A percentile compares a stretch with the other conserved stretches of the same genome.
These are phyloP conservation scores for Orchesellides sinensis DNA, from an alignment of 2,888 invertebrate species.

Conservation along the genomic window DNA sequence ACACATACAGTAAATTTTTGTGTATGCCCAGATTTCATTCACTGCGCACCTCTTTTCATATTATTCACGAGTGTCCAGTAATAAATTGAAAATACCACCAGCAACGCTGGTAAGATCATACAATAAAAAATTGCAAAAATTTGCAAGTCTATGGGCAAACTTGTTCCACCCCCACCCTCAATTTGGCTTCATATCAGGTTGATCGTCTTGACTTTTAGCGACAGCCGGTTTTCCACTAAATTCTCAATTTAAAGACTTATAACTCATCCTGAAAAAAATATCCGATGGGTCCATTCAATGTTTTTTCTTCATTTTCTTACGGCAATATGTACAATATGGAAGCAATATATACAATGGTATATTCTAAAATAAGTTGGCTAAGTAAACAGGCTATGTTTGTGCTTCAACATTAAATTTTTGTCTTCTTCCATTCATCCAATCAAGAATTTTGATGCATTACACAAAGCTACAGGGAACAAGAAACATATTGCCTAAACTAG, in stretches of 20 bases:
- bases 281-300: slow-evolving; percentile 43
- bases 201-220: slow-evolving; percentile 53
- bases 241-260: slow-evolving; percentile 35
- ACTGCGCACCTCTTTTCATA: slow-evolving; percentile 44
- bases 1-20: not conserved
- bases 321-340: no score
- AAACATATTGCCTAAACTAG: not conserved
- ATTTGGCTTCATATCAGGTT: slow-evolving; percentile 51
- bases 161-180: slow-evolving; percentile 70
- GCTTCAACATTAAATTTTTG: not conserved
- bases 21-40: not conserved
- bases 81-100: slow-evolving; percentile 62
- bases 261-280: slow-evolving; percentile 25
- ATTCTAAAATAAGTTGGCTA: no score
- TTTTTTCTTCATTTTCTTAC: not conserved
- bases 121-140: slow-evolving; percentile 65
- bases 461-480: no score
- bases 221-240: slow-evolving; percentile 53
- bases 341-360: no score
- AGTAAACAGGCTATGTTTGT: not conserved
- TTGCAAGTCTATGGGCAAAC: slow-evolving; percentile 68
- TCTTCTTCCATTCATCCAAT: no score
- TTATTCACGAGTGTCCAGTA: slow-evolving; percentile 54
- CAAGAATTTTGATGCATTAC: no score
- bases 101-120: slow-evolving; percentile 42